A percentile compares a stretch with the other conserved stretches of the same genome.
Evolutionary conservation across 2,888 invertebrate species (phyloP).

Genomic region (Lithodes maja): DNA sequence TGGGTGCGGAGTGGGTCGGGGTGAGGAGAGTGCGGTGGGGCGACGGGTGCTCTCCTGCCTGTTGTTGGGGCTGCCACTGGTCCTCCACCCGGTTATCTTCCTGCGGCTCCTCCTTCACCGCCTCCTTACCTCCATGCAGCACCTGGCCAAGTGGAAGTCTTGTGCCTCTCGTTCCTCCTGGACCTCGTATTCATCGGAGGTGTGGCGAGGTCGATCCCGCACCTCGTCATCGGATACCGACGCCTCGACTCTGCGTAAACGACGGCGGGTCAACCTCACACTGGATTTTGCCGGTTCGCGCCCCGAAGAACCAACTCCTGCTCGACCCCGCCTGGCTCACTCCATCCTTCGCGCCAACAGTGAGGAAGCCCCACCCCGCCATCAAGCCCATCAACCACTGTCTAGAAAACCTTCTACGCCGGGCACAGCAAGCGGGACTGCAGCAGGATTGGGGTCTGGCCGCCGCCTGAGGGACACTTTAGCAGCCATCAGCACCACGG

Average conservation of each 20-base stretch:
- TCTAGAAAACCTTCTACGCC: conserved; percentile 45
- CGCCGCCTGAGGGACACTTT: conserved; percentile 52
- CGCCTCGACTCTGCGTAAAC: conserved; percentile 74
- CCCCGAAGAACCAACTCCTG: conserved; percentile 56
- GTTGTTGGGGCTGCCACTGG: conserved; percentile 76
- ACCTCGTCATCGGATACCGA: conserved; percentile 75
- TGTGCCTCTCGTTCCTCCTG: conserved; percentile 76
- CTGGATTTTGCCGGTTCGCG: conserved; percentile 65
- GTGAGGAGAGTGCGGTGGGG: conserved; percentile 53
- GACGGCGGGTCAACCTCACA: conserved; percentile 74
- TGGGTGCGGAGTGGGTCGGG: background rate
- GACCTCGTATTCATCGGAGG: conserved; percentile 73
- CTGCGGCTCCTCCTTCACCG: conserved; percentile 78
- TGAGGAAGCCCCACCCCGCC: conserved; percentile 36
- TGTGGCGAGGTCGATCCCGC: conserved; percentile 62
- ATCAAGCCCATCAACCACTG: background rate
- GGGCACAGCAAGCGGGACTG: background rate
- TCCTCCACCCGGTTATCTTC: conserved; percentile 78
- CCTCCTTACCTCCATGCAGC: conserved; percentile 77
- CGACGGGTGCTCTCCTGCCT: conserved; percentile 73
- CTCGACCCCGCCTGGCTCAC: conserved; percentile 73
- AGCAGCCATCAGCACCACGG: conserved; percentile 61
- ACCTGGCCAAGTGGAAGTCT: conserved; percentile 76
- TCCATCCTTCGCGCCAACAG: conserved; percentile 38
- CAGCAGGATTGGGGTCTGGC: conserved; percentile 9